phyloP scores from a whole-genome alignment of 1,140 invertebrate species.

The Conus ventricosus region DNA sequence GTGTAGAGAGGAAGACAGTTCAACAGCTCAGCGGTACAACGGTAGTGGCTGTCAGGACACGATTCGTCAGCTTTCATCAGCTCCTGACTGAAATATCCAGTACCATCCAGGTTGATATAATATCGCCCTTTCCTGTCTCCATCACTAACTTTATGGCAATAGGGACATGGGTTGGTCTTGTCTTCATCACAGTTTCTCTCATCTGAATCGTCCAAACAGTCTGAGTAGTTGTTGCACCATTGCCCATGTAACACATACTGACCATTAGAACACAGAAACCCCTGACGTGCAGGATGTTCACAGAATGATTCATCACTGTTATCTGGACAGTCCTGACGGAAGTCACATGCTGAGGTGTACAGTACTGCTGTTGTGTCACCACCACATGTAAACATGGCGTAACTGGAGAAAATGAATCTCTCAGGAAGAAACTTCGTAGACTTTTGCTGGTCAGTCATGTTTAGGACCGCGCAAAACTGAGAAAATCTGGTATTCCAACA shows the following conservation, averaged over 20 bases:
- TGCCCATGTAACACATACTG: background rate
- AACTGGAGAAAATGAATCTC: too few relatives aligned
- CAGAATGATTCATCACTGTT: background rate
- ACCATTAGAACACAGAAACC: background rate
- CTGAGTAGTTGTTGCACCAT: background rate
- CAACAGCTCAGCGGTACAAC: background rate
- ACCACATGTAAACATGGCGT: too few relatives aligned
- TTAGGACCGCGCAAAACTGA: too few relatives aligned
- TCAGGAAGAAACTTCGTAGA: too few relatives aligned
- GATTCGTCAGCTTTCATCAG: too few relatives aligned
- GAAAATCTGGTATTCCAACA: too few relatives aligned
- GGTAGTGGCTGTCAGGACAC: background rate
- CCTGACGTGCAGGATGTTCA: background rate
- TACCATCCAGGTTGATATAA: background rate
- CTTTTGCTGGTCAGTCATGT: too few relatives aligned
- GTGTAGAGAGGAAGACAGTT: background rate
- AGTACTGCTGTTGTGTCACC: too few relatives aligned
- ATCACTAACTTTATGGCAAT: too few relatives aligned
- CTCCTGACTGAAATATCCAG: background rate
- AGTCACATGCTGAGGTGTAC: constrained; percentile 8
- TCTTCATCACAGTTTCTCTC: background rate
- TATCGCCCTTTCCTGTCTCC: too few relatives aligned
- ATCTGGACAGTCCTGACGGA: constrained; percentile 2
- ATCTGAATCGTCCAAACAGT: constrained; percentile 21
- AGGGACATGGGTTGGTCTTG: too few relatives aligned